phyloP scores from a whole-genome alignment of 92 coral and sea anemone genomes.

The Zoanthus sociatus region DNA sequence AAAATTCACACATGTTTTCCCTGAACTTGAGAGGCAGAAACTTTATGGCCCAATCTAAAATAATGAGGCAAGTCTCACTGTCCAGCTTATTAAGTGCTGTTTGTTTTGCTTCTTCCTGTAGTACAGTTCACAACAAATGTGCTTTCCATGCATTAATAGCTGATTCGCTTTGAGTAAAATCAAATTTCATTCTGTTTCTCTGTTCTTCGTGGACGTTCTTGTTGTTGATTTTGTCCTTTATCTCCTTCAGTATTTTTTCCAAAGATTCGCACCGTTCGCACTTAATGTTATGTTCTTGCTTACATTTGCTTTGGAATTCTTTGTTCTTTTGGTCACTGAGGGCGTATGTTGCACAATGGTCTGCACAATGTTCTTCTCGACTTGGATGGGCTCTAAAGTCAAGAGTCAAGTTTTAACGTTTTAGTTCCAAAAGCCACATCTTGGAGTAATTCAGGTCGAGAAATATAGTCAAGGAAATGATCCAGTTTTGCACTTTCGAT shows the following conservation, averaged over 20 bases:
- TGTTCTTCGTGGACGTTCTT: conserved; percentile 32
- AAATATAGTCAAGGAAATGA: neutral
- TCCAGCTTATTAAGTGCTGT: conserved; percentile 51
- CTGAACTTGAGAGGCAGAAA: conserved; percentile 52
- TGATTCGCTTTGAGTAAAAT: conserved; percentile 31
- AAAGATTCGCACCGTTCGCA: conserved; percentile 57
- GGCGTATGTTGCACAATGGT: conserved; percentile 58
- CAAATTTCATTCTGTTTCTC: conserved; percentile 46
- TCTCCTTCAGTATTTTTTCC: conserved; percentile 36
- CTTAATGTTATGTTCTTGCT: neutral
- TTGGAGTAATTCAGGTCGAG: neutral
- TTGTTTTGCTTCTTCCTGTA: conserved; percentile 61
- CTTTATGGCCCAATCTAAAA: conserved; percentile 64
- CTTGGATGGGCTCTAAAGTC: conserved; percentile 69
- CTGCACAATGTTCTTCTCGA: conserved; percentile 60
- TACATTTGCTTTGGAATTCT: neutral
- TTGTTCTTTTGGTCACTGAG: conserved; percentile 2
- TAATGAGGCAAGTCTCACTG: conserved; percentile 43
- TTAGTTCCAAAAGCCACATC: neutral
- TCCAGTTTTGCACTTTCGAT: neutral
- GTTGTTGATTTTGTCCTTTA: conserved; percentile 38
- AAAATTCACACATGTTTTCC: conserved; percentile 61
- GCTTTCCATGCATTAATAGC: conserved; percentile 61
- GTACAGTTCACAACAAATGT: conserved; percentile 48
- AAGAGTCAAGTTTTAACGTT: neutral